Percentiles rank a stretch among this genome's conserved stretches.
Conservation (phyloP, 2,888 invertebrate genomes). For the Ochropleura plecta region DNA sequence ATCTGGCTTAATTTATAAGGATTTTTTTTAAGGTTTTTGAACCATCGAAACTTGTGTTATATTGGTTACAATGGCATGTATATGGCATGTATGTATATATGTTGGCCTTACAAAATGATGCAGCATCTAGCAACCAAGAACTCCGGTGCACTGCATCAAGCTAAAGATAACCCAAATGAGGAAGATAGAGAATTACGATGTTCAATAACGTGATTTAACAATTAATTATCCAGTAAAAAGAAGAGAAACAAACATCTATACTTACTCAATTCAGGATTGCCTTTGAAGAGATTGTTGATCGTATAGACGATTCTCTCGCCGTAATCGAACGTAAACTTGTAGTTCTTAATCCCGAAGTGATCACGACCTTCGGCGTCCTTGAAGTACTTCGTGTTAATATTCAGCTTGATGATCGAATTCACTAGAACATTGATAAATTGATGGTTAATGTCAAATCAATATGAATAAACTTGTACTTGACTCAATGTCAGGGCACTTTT, state of each 20-base stretch:
- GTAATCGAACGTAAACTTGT: slow-evolving; percentile 85
- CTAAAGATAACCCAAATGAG: too few species aligned
- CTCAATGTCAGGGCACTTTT: neutral
- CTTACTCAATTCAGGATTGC: slow-evolving; percentile 87
- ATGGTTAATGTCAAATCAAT: neutral
- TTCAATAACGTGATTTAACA: too few species aligned
- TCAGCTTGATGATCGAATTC: slow-evolving; percentile 86
- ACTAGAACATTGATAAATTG: slow-evolving; percentile 75
- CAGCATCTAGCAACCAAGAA: too few species aligned
- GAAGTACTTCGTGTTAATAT: slow-evolving; percentile 87
- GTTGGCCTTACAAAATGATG: too few species aligned
- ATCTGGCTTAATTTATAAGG: too few species aligned
- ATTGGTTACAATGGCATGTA: too few species aligned
- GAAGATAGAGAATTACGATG: too few species aligned
- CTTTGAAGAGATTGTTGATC: slow-evolving; percentile 87
- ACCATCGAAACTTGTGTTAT: too few species aligned
- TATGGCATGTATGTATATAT: too few species aligned
- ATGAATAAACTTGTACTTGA: neutral
- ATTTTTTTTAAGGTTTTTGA: too few species aligned
- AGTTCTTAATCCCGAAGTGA: slow-evolving; percentile 87
- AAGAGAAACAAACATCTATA: slow-evolving; percentile 30
- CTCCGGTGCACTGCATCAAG: too few species aligned
- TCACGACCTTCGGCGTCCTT: slow-evolving; percentile 85
- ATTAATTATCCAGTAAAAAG: neutral
- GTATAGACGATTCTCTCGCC: slow-evolving; percentile 87